Evolutionary conservation across 2,888 invertebrate genomes (phyloP), one percentile per base, ranked within the genome.

Genomic region (Rhyacophila evoluta): DNA sequence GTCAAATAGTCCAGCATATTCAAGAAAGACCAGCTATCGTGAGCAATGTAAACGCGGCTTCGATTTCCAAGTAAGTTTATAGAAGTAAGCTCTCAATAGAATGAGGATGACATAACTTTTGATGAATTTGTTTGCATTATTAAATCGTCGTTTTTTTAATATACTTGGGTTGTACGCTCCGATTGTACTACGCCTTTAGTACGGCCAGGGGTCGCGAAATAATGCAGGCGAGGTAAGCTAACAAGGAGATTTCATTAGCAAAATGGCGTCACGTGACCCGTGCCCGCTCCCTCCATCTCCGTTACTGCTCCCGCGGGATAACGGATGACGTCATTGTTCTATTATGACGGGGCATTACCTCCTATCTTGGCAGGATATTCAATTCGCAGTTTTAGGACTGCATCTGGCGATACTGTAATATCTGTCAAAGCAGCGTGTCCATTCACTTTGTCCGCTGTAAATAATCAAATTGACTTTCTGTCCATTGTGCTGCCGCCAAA

Each of bases 221-320:
- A 55, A 55, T 55, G 15, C 55, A 55, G 55, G 19, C 15, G 10
- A 55, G 55, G 55, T 55, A 25, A 25, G 55, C 6, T 55, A 55
- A 25, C 55, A 55, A 8, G 25, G 55, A 15, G 25, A 10, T 55
- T 41, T 55, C 55, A 25, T 55, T 55, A 55, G 12, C 55, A 25
- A 55, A 55, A 55, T 55, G 19, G 8, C 55, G 55, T 55, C 55
- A 55, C 55, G 55, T 55, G 55, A 55, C 25, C 55, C 55, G 55
- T 2, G 55, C 10, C 55, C 55, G 25, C 55, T 55, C 55, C 55
- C 55, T 55, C 12, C 55, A 25, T 55, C 55, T 55, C 55, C 19
- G 12, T 55, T 55, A 55, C 19, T 12, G 55, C 19, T 55, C 55
- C 55, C 55, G 15, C 10, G 55, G 55, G 55, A 55, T 55, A 55